A percentile compares a stretch with the other conserved stretches of the same genome.
Conservation (phyloP, 2,888 invertebrate species). For the Morpho achilles region DNA sequence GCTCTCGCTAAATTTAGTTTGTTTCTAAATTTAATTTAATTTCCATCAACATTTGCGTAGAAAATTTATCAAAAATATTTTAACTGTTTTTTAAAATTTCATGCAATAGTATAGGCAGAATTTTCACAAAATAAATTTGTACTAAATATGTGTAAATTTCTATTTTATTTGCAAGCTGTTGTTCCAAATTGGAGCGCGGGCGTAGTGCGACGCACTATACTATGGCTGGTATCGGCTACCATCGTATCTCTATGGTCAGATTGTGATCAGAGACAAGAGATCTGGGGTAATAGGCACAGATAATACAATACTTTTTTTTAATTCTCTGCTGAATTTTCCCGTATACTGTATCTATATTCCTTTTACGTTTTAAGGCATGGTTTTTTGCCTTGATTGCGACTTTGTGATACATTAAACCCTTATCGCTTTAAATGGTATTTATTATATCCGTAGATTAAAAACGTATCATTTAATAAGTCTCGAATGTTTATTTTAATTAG, state of each 20-base stretch:
- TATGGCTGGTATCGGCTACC: conserved; percentile 60
- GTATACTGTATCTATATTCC: conserved; percentile 7
- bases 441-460: conserved; percentile 1
- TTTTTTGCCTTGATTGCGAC: conserved; percentile 10
- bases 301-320: conserved; percentile 13
- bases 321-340: conserved; percentile 13
- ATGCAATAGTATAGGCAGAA: conserved; percentile 10
- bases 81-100: neutral
- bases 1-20: no score
- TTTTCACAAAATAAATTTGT: conserved; percentile 15
- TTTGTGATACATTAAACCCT: conserved; percentile 1
- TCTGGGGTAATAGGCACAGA: conserved; percentile 48
- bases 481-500: neutral
- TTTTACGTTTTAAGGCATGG: conserved; percentile 18
- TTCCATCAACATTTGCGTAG: no score
- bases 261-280: conserved; percentile 47
- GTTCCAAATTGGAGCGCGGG: conserved; percentile 52
- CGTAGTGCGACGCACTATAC: conserved; percentile 62
- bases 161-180: conserved; percentile 70
- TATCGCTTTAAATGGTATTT: conserved; percentile 8
- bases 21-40: no score
- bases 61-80: no score
- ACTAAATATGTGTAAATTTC: conserved; percentile 29
- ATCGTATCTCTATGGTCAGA: conserved; percentile 57
- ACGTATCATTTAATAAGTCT: neutral